Base-by-base conservation (phyloP, 2,888 invertebrate species). In the Leistus spinibarbis region DNA sequence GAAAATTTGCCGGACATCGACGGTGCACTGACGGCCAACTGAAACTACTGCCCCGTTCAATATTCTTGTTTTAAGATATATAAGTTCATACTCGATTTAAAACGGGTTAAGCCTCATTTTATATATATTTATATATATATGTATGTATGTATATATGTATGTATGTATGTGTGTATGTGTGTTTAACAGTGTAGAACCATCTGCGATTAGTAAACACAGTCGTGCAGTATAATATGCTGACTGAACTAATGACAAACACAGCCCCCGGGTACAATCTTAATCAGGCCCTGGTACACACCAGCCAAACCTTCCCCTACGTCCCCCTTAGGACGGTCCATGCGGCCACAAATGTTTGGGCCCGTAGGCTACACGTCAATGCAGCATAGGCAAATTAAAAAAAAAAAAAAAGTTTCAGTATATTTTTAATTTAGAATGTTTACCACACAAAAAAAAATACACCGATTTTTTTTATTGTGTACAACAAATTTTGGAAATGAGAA, bases 241-340 rank as follows among this genome's bases (percentile, higher is more conserved):
- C 75, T 75, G 75, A 75, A 75, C 75, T 75, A 75, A 75, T 75
- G 75, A 75, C 75, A 75, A 75, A 75, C 75, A 75, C 67, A 9
- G 75, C 75, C 75, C 23, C 54, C 63, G 56, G 75, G 68, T 54
- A 75, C 69, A 75, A 75, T 75, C 75, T 75, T 75, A 75, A 75
- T 75, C 75, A 75, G 75, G 68, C 57, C 66, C 74, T 53, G 10
- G 19, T n/a, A 64, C 64, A 9, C 17, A 23, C 20, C 22, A n/a
- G n/a, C n/a, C n/a, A n/a, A n/a, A n/a, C n/a, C n/a, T n/a, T n/a
- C n/a, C n/a, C n/a, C n/a, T n/a, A n/a, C 63, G 40, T 13, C 64
- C 69, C 68, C 63, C 63, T 68, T 40, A 73, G 54, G 62, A 62
- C 75, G 54, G 66, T 24, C 69, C 53, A 27, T 16, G 74, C 63